Percentiles rank a stretch among this genome's conserved stretches.
phyloP scores from a whole-genome alignment of 2,888 invertebrate species.

The Lymantria dispar region DNA sequence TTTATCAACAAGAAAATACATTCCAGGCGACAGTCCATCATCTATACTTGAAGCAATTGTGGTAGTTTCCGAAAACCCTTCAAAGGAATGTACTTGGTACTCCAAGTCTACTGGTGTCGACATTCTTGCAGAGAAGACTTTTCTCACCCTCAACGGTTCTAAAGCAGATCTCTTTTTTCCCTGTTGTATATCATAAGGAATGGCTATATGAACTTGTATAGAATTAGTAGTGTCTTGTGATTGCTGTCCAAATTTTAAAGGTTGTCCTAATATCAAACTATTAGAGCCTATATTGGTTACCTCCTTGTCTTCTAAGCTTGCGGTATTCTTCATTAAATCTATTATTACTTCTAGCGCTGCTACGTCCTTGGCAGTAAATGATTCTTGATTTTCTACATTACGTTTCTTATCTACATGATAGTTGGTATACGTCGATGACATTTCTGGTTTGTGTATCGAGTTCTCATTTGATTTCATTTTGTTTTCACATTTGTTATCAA shows the following conservation, averaged over 20 bases:
- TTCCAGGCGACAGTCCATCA: slow-evolving; percentile 40
- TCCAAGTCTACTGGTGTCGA: slow-evolving; percentile 61
- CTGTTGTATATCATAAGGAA: slow-evolving; percentile 40
- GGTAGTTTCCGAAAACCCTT: slow-evolving; percentile 16
- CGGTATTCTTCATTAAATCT: slow-evolving; percentile 50
- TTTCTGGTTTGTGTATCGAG: background rate
- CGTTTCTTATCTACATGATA: slow-evolving; percentile 22
- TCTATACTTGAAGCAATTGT: background rate
- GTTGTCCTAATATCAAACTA: background rate
- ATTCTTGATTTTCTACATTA: slow-evolving; percentile 24
- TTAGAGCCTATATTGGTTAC: background rate
- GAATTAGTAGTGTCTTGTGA: slow-evolving; percentile 36
- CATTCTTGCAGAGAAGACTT: slow-evolving; percentile 61
- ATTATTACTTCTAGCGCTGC: slow-evolving; percentile 61
- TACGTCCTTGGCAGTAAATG: slow-evolving; percentile 58
- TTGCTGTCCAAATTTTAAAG: background rate
- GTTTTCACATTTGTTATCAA: background rate
- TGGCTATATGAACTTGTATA: slow-evolving; percentile 61
- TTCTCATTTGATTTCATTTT: background rate
- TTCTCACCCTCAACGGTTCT: slow-evolving; percentile 43
- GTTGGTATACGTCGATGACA: background rate
- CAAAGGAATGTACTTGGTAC: slow-evolving; percentile 57
- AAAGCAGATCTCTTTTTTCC: slow-evolving; percentile 44
- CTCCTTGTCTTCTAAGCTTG: slow-evolving; percentile 29
- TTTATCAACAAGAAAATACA: slow-evolving; percentile 55